These are phyloP conservation scores for Pseudorhiza aurosa DNA, from an alignment of 30 jellyfish, hydroid and myxozoan genomes.

Conservation along the genomic window DNA sequence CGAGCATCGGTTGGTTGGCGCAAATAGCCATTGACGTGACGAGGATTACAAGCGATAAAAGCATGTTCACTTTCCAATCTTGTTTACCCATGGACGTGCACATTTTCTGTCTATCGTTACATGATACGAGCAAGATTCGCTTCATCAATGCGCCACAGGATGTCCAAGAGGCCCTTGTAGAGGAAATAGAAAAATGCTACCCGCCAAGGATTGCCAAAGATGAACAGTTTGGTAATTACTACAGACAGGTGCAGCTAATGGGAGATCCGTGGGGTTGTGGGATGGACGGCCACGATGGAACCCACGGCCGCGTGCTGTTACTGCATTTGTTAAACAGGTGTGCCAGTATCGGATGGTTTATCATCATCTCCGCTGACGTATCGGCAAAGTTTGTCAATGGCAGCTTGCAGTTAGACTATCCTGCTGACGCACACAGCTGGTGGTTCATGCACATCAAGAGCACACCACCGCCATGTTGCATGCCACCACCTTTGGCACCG, in stretches of 20 bases:
- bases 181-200: conserved; percentile 41
- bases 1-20: conserved; percentile 63
- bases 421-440: conserved; percentile 81
- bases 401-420: conserved; percentile 64
- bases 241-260: conserved; percentile 32
- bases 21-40: conserved; percentile 63
- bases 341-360: conserved; percentile 68
- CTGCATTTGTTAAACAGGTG: conserved; percentile 26
- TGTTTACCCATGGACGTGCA: conserved; percentile 46
- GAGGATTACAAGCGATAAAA: conserved; percentile 60
- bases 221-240: conserved; percentile 34
- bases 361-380: conserved; percentile 69
- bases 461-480: no score
- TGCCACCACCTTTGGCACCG: no score
- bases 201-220: conserved; percentile 25
- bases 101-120: conserved; percentile 60
- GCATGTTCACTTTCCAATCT: conserved; percentile 51
- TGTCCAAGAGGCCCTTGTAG: conserved; percentile 29
- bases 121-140: conserved; percentile 60
- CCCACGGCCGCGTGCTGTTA: conserved; percentile 75
- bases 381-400: conserved; percentile 50
- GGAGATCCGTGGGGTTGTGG: conserved; percentile 79
- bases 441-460: conserved; percentile 51
- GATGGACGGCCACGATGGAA: conserved; percentile 66
- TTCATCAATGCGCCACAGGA: conserved; percentile 75